A percentile compares a stretch with the other conserved stretches of the same genome.
Conservation (phyloP, 2,888 invertebrate genomes). For the Lypha dubia region DNA sequence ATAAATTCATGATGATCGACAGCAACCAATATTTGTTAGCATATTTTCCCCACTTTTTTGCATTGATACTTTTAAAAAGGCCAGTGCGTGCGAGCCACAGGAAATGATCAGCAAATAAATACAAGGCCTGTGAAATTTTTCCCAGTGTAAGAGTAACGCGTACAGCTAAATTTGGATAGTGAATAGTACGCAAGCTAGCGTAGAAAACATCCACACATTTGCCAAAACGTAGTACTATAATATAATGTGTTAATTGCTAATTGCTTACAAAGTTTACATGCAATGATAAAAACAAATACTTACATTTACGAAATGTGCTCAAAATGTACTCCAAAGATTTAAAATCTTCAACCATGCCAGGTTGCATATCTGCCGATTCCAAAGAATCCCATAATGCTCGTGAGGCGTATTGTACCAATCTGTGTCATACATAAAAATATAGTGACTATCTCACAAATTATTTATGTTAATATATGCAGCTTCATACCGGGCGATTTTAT, state of each 20-base stretch:
- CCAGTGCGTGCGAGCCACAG: constrained; percentile 93
- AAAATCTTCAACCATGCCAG: constrained; percentile 88
- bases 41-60: constrained; percentile 89
- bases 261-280: not conserved
- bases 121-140: constrained; percentile 91
- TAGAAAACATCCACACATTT: constrained; percentile 92
- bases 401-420: constrained; percentile 92
- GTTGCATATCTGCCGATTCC: constrained; percentile 85
- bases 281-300: constrained; percentile 74
- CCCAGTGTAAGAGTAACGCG: constrained; percentile 90
- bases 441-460: not conserved
- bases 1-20: constrained; percentile 90
- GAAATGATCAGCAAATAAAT: constrained; percentile 92
- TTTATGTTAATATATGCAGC: constrained; percentile 3
- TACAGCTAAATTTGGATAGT: constrained; percentile 89
- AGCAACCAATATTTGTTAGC: constrained; percentile 94
- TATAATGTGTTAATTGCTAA: not conserved
- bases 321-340: constrained; percentile 92
- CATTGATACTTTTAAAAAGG: constrained; percentile 86
- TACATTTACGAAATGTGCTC: constrained; percentile 94
- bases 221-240: constrained; percentile 93
- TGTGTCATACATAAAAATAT: constrained; percentile 77
- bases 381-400: constrained; percentile 91
- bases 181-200: constrained; percentile 88
- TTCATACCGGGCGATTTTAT: constrained; percentile 82